Percentiles rank a stretch among this genome's conserved stretches.
Evolutionary conservation across 2,113 vertebrate genomes (phyloP).

Genomic region (Aphelocoma coerulescens): DNA sequence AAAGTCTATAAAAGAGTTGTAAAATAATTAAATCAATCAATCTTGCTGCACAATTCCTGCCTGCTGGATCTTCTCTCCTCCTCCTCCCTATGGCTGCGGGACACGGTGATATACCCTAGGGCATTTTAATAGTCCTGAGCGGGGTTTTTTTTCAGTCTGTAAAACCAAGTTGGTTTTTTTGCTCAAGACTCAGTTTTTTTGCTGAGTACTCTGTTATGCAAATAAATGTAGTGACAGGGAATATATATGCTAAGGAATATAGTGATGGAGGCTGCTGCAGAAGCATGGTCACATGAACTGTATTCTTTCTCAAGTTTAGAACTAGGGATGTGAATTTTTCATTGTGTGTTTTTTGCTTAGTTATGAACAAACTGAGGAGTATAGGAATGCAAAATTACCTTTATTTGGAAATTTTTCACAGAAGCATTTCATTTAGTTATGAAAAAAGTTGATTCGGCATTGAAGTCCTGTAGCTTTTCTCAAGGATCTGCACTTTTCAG

Average conservation of each 20-base stretch:
- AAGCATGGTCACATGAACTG: rapidly evolving
- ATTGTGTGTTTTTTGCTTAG: background rate
- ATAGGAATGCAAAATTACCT: background rate
- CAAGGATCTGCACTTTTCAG: background rate
- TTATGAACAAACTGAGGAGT: background rate
- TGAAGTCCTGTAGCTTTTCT: background rate
- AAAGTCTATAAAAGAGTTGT: no score
- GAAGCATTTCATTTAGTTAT: background rate
- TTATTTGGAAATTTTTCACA: background rate
- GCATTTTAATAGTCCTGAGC: no score
- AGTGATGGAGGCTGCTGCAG: background rate
- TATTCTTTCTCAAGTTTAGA: background rate
- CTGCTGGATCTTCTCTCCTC: no score
- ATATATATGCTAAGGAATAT: background rate
- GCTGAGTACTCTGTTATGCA: background rate
- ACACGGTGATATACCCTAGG: no score
- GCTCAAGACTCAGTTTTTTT: background rate
- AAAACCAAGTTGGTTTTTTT: background rate
- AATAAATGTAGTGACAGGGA: background rate
- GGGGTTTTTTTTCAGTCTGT: background rate
- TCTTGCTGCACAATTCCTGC: no score
- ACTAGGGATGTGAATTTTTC: background rate
- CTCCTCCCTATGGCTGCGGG: no score
- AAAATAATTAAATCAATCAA: no score
- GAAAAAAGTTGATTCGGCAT: background rate